phyloP scores from a whole-genome alignment of 2,113 vertebrate genomes.

The Mirounga angustirostris region DNA sequence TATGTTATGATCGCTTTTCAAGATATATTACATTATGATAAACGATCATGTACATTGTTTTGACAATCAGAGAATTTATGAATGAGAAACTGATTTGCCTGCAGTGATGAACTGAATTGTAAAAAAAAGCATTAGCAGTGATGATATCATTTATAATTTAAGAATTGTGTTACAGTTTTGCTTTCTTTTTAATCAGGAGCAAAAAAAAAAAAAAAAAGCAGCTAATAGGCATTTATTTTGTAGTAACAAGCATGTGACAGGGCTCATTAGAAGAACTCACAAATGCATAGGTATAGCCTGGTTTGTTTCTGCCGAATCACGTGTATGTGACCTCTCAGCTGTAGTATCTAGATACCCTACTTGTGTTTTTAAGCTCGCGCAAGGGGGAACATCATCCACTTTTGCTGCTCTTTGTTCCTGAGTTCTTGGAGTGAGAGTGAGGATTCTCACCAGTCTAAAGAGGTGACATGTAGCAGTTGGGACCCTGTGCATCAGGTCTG shows the following conservation, averaged over 20 bases:
- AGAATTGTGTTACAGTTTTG: slow-evolving; percentile 86
- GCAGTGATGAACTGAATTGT: slow-evolving; percentile 85
- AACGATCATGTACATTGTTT: slow-evolving; percentile 90
- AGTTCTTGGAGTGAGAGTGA: slow-evolving; percentile 17
- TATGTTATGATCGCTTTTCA: slow-evolving; percentile 84
- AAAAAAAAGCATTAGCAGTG: slow-evolving; percentile 89
- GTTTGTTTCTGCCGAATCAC: slow-evolving; percentile 56
- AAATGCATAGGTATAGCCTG: slow-evolving; percentile 75
- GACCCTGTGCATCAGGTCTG: neutral
- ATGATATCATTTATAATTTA: slow-evolving; percentile 88
- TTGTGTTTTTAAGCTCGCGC: slow-evolving; percentile 65
- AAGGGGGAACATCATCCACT: neutral
- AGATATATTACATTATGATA: slow-evolving; percentile 87
- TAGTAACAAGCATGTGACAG: slow-evolving; percentile 88
- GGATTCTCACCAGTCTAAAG: neutral
- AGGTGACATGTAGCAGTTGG: neutral
- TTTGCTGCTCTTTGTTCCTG: slow-evolving; percentile 59
- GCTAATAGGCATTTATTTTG: slow-evolving; percentile 88
- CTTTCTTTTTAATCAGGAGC: slow-evolving; percentile 88
- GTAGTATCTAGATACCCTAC: neutral
- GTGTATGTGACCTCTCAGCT: slow-evolving; percentile 72
- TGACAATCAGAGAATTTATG: slow-evolving; percentile 89
- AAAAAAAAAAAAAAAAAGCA: slow-evolving; percentile 69
- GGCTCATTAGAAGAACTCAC: slow-evolving; percentile 87
- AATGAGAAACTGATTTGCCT: slow-evolving; percentile 86